Percentiles rank a stretch among this genome's conserved stretches.
Conservation (phyloP, 2,113 vertebrate genomes). For the Xiphorhynchus elegans region DNA sequence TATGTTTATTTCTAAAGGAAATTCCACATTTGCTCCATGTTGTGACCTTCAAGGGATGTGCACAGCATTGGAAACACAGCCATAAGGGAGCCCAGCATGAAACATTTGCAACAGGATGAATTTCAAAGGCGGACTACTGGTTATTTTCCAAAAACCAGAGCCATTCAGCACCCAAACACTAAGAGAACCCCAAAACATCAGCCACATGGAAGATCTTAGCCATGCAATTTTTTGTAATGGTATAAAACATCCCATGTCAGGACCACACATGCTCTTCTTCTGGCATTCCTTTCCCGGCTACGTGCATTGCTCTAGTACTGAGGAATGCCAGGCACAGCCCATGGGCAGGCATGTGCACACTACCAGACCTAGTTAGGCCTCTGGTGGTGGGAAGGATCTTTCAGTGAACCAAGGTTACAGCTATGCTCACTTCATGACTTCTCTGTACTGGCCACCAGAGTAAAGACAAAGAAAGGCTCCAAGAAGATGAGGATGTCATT, state of each 20-base stretch:
- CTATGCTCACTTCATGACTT: not conserved
- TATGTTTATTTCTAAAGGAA: constrained; percentile 8
- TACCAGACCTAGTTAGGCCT: not conserved
- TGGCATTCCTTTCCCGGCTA: not conserved
- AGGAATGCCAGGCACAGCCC: not conserved
- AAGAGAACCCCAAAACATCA: not conserved
- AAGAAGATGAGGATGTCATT: not conserved
- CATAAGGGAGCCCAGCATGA: not conserved
- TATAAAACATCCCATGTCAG: not conserved
- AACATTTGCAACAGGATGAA: not conserved
- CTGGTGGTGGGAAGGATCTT: not conserved
- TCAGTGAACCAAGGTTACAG: not conserved
- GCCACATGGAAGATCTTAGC: not conserved
- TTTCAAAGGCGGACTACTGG: not conserved
- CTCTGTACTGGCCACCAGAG: not conserved
- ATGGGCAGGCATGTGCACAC: not conserved
- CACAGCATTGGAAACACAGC: not conserved
- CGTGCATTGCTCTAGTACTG: not conserved
- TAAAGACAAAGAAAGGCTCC: not conserved
- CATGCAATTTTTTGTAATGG: fast-evolving
- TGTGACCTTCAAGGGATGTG: not conserved
- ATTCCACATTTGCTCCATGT: not conserved
- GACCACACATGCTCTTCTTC: not conserved
- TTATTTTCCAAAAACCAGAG: not conserved
- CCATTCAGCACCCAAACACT: not conserved